Conservation (phyloP, 2,113 vertebrate species). For the Myrmecobius fasciatus region DNA sequence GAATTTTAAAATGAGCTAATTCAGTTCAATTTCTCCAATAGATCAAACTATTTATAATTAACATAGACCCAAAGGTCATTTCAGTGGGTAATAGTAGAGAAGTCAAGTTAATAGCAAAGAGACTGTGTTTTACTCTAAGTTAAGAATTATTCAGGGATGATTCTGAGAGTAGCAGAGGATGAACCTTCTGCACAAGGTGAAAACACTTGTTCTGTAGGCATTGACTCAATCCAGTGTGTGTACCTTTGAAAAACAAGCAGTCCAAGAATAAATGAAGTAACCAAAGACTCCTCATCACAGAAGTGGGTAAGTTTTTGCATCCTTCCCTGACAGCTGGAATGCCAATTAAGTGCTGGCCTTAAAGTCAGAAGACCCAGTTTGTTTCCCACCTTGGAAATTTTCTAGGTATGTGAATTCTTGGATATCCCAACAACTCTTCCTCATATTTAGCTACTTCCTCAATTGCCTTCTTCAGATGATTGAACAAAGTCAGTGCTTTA, state of each 20-base stretch:
- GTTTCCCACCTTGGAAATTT: background rate
- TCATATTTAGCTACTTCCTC: background rate
- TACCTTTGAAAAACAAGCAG: background rate
- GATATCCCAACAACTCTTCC: background rate
- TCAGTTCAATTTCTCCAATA: slow-evolving; percentile 77
- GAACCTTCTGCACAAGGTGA: background rate
- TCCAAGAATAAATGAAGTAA: background rate
- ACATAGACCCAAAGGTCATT: slow-evolving; percentile 80
- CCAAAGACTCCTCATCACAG: background rate
- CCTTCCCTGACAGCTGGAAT: background rate
- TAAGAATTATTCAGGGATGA: slow-evolving; percentile 68
- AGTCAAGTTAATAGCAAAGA: slow-evolving; percentile 75
- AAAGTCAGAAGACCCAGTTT: background rate
- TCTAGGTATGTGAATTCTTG: background rate
- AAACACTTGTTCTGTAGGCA: background rate
- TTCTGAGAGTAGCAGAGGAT: slow-evolving; percentile 19
- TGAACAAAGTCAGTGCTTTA: background rate
- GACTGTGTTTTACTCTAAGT: slow-evolving; percentile 58
- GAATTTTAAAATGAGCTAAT: slow-evolving; percentile 81
- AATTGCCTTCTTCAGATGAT: background rate
- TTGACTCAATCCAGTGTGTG: background rate
- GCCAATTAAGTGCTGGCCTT: background rate
- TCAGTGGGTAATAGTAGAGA: slow-evolving; percentile 50
- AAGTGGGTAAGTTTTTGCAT: background rate
- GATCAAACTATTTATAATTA: slow-evolving; percentile 86